These are phyloP conservation scores for Tridacna crocea DNA, from an alignment of 2,888 invertebrate species.

Conservation along the genomic window DNA sequence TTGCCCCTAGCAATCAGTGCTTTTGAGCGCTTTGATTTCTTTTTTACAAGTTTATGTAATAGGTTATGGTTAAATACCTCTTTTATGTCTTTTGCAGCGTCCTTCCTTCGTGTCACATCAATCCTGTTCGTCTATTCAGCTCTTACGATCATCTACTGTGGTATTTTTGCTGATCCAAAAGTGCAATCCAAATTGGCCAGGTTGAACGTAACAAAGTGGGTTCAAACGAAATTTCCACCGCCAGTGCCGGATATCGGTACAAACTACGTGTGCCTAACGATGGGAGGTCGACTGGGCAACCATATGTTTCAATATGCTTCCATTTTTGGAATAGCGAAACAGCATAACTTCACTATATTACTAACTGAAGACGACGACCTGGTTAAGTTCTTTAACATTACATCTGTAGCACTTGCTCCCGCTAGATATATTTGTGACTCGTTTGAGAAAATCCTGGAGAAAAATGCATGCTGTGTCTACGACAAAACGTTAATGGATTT, in stretches of 20 bases:
- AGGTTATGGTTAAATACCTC: too few species aligned
- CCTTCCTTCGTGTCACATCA: not conserved
- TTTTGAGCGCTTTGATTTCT: too few species aligned
- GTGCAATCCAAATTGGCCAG: slow-evolving; percentile 11
- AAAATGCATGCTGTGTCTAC: slow-evolving; percentile 11
- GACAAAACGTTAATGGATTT: slow-evolving; percentile 6
- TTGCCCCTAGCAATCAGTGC: too few species aligned
- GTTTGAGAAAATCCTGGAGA: slow-evolving; percentile 12
- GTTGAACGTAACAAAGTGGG: slow-evolving; percentile 13
- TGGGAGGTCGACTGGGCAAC: slow-evolving; percentile 18
- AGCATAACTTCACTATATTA: slow-evolving; percentile 7
- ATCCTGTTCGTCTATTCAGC: not conserved
- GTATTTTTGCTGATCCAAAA: not conserved
- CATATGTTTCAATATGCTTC: slow-evolving; percentile 25
- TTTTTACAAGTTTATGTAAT: too few species aligned
- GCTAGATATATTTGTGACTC: not conserved
- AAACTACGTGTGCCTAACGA: not conserved
- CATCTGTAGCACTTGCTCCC: slow-evolving; percentile 2
- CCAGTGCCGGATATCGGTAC: not conserved
- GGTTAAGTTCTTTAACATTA: slow-evolving; percentile 11
- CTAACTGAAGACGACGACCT: slow-evolving; percentile 16
- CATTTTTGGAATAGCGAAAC: not conserved
- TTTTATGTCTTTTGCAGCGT: not conserved
- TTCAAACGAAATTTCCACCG: not conserved
- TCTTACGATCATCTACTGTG: slow-evolving; percentile 4